A percentile compares a stretch with the other conserved stretches of the same genome.
Evolutionary conservation across 2,113 vertebrate species (phyloP).

Genomic region (Macquaria australasica): DNA sequence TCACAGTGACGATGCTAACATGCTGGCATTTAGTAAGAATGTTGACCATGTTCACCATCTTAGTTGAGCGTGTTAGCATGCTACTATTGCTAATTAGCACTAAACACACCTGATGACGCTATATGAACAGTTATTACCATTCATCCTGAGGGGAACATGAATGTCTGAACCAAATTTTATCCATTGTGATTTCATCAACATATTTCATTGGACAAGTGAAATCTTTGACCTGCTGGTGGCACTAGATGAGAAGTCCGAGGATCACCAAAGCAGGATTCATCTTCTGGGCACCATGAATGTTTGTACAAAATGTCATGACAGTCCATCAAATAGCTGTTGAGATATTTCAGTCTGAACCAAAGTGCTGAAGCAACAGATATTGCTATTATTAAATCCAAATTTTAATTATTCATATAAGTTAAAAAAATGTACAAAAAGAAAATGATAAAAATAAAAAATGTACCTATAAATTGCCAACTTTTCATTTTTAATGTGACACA

Average conservation of each 20-base stretch:
- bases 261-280: too few species aligned
- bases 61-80: not conserved
- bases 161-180: not conserved
- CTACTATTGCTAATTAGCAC: not conserved
- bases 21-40: not conserved
- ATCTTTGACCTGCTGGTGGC: not conserved
- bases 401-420: too few species aligned
- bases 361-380: too few species aligned
- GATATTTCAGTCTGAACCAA: too few species aligned
- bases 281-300: too few species aligned
- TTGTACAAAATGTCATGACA: too few species aligned
- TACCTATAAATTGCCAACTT: not conserved
- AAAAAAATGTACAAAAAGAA: too few species aligned
- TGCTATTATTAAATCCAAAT: too few species aligned
- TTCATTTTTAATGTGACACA: not conserved
- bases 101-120: not conserved
- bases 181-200: not conserved
- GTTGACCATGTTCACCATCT: not conserved
- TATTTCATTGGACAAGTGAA: not conserved
- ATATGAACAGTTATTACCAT: not conserved
- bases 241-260: too few species aligned
- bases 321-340: too few species aligned
- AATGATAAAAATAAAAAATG: too few species aligned
- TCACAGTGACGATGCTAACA: not conserved
- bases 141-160: not conserved